Percentiles rank a stretch among this genome's conserved stretches.
These are phyloP conservation scores for Glossosoma conforme DNA, from an alignment of 1,140 invertebrate genomes.

Conservation along the genomic window DNA sequence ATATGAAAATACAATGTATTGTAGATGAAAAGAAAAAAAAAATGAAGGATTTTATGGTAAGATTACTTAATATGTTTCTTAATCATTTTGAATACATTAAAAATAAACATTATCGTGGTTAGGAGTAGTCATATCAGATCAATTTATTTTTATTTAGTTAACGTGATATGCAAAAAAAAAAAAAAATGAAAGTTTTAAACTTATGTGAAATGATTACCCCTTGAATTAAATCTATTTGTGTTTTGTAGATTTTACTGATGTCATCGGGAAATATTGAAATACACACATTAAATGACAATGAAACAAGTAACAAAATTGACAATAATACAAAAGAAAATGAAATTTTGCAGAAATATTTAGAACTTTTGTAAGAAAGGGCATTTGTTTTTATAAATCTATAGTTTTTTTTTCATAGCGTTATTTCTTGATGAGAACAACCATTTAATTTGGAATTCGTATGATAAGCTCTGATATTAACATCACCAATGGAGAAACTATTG, in stretches of 20 bases:
- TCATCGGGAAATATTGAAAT: constrained; percentile 17
- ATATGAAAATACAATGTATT: constrained; percentile 1
- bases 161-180: background rate
- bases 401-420: too few relatives aligned
- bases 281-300: constrained; percentile 7
- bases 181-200: background rate
- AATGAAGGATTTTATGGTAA: constrained; percentile 15
- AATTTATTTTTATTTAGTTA: background rate
- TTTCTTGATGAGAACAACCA: too few relatives aligned
- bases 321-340: too few relatives aligned
- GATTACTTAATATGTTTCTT: background rate
- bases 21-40: background rate
- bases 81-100: background rate
- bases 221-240: background rate
- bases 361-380: too few relatives aligned
- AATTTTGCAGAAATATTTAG: too few relatives aligned
- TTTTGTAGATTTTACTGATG: constrained; percentile 19
- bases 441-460: too few relatives aligned
- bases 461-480: too few relatives aligned
- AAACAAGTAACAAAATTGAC: constrained; percentile 6
- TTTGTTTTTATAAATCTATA: too few relatives aligned
- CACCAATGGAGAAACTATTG: too few relatives aligned
- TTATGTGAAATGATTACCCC: background rate
- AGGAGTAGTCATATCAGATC: background rate
- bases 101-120: background rate